A percentile compares a stretch with the other conserved stretches of the same genome.
Evolutionary conservation across 2,797 vertebrate species (phyloP).

Genomic region (Darevskia nairensis): DNA sequence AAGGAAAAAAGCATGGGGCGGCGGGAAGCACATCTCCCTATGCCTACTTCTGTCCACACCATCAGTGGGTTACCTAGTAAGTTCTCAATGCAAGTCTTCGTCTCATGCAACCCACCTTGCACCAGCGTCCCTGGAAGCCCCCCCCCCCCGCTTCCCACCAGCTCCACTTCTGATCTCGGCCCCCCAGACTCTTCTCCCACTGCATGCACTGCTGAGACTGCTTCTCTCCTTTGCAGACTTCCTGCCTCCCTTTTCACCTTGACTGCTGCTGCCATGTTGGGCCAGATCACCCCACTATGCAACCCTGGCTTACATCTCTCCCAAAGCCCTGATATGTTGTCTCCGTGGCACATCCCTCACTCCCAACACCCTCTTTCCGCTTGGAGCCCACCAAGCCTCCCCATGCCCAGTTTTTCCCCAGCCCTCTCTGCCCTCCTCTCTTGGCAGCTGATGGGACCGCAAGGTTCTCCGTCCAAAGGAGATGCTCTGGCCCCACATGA

Average conservation of each 20-base stretch:
- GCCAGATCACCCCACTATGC: background rate
- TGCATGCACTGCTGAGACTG: too few relatives aligned
- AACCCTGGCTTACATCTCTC: background rate
- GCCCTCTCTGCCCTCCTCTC: background rate
- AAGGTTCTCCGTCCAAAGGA: background rate
- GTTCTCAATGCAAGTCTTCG: background rate
- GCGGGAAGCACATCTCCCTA: background rate
- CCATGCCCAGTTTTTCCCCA: background rate
- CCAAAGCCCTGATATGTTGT: background rate
- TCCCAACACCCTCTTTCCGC: too few relatives aligned
- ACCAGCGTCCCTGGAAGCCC: background rate
- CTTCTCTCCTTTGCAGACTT: too few relatives aligned
- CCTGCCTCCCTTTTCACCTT: constrained; percentile 1
- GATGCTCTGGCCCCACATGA: background rate
- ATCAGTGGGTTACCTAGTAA: background rate
- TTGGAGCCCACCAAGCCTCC: background rate
- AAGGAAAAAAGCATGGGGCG: background rate
- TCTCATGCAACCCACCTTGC: too few relatives aligned
- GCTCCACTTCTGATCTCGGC: background rate
- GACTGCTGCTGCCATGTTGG: background rate
- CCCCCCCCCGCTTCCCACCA: background rate
- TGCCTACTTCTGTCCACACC: background rate
- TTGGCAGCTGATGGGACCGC: background rate
- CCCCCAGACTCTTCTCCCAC: background rate
- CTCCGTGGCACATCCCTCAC: background rate